Base-by-base conservation (phyloP, 2,797 vertebrate species). In the Echeneis naucrates region DNA sequence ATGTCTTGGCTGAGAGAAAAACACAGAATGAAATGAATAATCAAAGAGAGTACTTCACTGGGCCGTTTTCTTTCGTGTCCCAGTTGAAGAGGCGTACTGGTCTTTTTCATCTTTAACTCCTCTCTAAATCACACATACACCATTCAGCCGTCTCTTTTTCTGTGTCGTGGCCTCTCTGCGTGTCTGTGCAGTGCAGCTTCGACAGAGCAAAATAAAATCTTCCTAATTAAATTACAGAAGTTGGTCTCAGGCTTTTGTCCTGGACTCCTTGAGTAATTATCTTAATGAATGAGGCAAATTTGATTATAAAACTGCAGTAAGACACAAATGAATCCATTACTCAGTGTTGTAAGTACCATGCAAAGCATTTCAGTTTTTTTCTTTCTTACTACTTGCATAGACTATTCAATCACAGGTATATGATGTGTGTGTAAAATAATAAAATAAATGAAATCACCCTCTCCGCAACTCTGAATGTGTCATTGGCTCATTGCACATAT, bases 231-330 rank as follows among this genome's bases (percentile, higher is more conserved):
- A 89, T 91, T 85, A 82, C 78, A 64, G 56, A 40, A 63, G 68
- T 61, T 63, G 68, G 44, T 87, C 70, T 78, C 56, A 5, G 74
- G 27, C 70, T 83, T 68, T 71, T 51, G 67, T 82, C 61, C 63
- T 79, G 80, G 84, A 71, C 82, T 66, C 74, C 86, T 75, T 72
- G 48, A 79, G 81, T 88, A 85, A 91, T 91, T 89, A 89, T 85
- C 78, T 54, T 86, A 87, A 91, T 85, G 75, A 89, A 80, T 69
- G 69, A 59, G 45, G 69, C 63, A 75, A 83, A 90, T 91, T 80
- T 79, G 87, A 93, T 93, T 90, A 90, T 37, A 74, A 70, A 83
- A 88, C 80, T 78, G 81, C 82, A 78, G 59, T 48, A 61, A 68
- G 56, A 85, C 80, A 78, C 66, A 89, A 81, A 86, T 82, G 16